Evolutionary conservation across 2,797 vertebrate genomes (phyloP), one percentile per base, ranked within the genome.

Genomic region (Malacoraja senta): DNA sequence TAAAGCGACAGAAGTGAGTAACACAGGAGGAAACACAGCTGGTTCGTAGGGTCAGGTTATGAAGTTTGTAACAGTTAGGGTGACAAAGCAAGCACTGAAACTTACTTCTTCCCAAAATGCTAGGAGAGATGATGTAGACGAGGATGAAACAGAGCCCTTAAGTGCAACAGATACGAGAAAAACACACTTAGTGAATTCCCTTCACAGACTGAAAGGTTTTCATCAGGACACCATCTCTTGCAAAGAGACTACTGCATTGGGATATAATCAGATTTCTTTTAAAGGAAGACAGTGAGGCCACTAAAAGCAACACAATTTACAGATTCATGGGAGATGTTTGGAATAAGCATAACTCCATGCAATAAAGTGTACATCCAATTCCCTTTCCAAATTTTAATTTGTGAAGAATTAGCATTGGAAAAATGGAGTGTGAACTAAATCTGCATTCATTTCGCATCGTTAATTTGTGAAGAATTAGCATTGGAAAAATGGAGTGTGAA

Each of bases 31-130:
- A 68, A 92, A 71, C 68, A 26, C 68, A 29, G 35, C 26, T 29
- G 53, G 93, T 77, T 92, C 44, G 19, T 93, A 93, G 77, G 24
- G 58, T 93, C 19, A 91, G 93, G 93, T 94, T 94, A 94, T 95
- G 95, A 93, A 35, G 95, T 93, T 94, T 93, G 88, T 93, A 94
- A 94, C 94, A 95, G 94, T 86, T 32, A 88, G 63, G 91, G 93
- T 95, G 92, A 94, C 92, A 94, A 93, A 95, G 95, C 94, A 94
- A 94, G 93, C 93, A 93, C 93, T 94, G 93, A 93, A 95, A 96
- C 97, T 97, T 97, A 97, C 97, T 96, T 97, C 97, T 96, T 97
- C 97, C 97, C 97, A 97, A 95, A 97, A 96, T 94, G 96, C 96
- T 95, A 97, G 96, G 95, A 97, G 97, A 94, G 97, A 97, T 95